These are phyloP conservation scores for Zophobas atratus DNA, from an alignment of 1,140 invertebrate genomes.

Conservation along the genomic window DNA sequence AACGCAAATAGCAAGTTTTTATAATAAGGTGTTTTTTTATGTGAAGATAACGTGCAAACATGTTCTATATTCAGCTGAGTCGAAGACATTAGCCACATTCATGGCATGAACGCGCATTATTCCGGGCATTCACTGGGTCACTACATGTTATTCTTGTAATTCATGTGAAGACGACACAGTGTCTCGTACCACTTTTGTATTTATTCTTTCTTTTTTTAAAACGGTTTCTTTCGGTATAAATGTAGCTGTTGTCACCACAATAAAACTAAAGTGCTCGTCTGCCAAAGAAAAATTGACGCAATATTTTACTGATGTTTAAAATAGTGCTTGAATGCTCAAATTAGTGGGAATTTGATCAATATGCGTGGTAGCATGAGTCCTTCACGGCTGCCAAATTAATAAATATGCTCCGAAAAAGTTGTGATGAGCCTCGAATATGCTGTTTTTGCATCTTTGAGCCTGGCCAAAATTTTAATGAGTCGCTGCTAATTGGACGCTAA, in stretches of 20 bases:
- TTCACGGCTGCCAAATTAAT: neutral
- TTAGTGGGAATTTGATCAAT: too few species aligned
- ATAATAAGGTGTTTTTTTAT: neutral
- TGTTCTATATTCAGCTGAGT: constrained; percentile 35
- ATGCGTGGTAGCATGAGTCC: neutral
- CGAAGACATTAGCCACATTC: constrained; percentile 11
- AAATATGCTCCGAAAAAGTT: neutral
- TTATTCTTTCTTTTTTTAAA: neutral
- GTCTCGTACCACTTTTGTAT: constrained; percentile 4
- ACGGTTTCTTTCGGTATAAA: neutral
- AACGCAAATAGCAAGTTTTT: constrained; percentile 8
- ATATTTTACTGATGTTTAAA: too few species aligned
- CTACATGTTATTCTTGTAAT: constrained; percentile 21
- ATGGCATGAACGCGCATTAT: constrained; percentile 5
- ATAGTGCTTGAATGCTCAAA: too few species aligned
- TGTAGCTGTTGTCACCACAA: neutral
- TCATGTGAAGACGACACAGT: constrained; percentile 16
- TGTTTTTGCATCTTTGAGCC: neutral
- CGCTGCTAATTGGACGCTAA: neutral
- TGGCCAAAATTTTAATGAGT: constrained; percentile 12
- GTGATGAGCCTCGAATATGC: neutral
- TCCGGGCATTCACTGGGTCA: constrained; percentile 44
- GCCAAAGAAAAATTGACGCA: too few species aligned
- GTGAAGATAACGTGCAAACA: constrained; percentile 29
- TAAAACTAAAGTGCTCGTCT: too few species aligned